These are phyloP conservation scores for Oncopodura yosiiana DNA, from an alignment of 1,140 invertebrate genomes.

Conservation along the genomic window DNA sequence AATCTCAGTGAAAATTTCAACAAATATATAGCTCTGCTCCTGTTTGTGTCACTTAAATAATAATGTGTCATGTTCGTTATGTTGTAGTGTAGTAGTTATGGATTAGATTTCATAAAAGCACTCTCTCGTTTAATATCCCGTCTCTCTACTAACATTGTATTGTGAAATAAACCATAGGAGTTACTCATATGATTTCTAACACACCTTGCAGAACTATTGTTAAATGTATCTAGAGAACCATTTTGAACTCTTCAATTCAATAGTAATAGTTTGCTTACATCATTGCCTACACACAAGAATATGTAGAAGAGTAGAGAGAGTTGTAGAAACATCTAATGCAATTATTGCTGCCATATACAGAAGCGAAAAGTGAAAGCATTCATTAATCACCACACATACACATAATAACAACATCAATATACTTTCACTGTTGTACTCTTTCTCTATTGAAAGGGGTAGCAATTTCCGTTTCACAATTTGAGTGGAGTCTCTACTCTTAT, in stretches of 20 bases:
- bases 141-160: background rate
- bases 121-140: no score
- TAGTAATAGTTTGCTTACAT: background rate
- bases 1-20: no score
- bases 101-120: no score
- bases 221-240: background rate
- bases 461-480: conserved; percentile 18
- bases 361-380: conserved; percentile 19
- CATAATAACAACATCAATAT: no score
- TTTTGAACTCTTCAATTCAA: background rate
- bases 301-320: background rate
- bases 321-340: conserved; percentile 8
- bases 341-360: conserved; percentile 17
- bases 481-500: background rate
- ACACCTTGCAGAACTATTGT: background rate
- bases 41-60: no score
- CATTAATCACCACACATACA: no score
- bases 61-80: no score
- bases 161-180: background rate
- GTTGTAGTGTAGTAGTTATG: no score
- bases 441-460: conserved; percentile 11
- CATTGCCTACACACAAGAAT: background rate
- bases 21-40: no score
- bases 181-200: background rate
- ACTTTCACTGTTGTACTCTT: no score